A percentile compares a stretch with the other conserved stretches of the same genome.
Evolutionary conservation across 2,113 vertebrate species (phyloP).

Genomic region (Telmatochromis sp.): DNA sequence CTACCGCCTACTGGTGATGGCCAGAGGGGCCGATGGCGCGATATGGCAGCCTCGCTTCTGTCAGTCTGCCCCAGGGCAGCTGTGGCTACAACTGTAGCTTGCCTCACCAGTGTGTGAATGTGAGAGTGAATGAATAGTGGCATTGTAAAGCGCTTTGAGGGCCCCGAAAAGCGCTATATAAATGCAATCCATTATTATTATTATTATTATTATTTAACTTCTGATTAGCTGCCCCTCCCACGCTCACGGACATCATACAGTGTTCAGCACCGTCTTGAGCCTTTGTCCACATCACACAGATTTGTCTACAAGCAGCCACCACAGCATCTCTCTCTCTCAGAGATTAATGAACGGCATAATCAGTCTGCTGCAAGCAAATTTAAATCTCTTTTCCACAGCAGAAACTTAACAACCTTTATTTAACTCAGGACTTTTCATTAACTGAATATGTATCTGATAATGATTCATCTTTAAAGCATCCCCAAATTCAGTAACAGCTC

Average conservation of each 20-base stretch:
- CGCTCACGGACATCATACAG: not conserved
- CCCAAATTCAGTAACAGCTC: not conserved
- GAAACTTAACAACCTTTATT: not conserved
- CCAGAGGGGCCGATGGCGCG: rapidly evolving
- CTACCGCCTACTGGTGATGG: rapidly evolving
- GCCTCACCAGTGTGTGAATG: not conserved
- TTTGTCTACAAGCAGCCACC: not conserved
- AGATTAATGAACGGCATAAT: not conserved
- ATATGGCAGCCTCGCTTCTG: rapidly evolving
- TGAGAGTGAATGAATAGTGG: not conserved
- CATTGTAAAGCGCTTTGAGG: rapidly evolving
- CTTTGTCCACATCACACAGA: not conserved
- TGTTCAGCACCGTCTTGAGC: not conserved
- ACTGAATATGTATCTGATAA: not conserved
- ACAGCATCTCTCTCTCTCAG: not conserved
- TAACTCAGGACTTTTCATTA: not conserved
- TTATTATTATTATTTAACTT: not conserved
- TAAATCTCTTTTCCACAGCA: not conserved
- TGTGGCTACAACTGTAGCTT: not conserved
- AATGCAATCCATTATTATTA: rapidly evolving
- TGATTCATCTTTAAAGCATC: not conserved
- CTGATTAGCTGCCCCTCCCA: not conserved
- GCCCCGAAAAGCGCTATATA: rapidly evolving
- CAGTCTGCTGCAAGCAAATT: not conserved
- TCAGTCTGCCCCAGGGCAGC: rapidly evolving